Base-by-base conservation (phyloP, 2,113 vertebrate species). In the Atherinomorus stipes region DNA sequence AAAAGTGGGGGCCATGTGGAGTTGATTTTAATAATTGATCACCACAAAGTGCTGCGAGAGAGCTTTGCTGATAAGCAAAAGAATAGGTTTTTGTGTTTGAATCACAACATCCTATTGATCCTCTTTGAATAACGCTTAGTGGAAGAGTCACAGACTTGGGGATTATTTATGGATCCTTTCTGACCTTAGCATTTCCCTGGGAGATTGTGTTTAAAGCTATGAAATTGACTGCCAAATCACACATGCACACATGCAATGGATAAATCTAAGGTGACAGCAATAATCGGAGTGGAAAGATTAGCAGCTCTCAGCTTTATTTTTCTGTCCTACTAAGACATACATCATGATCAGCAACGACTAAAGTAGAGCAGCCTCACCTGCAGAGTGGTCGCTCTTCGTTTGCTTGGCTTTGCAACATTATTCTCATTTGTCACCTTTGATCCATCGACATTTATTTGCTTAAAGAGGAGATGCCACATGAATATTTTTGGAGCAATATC, bases 1-100 rank as follows among this genome's bases (percentile, higher is more conserved):
- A 93, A 88, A 91, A 80, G 80, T 76, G 47, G 74, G 71, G 52
- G 63, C 85, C 86, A 89, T 80, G 90, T 84, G 81, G 91, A 88
- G 89, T 91, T 90, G 91, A 94, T 94, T 94, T 93, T 89, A 93
- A 94, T 93, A 94, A 94, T 94, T 92, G 92, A 94, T 94, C 82
- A 86, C 58, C 52, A 63, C 81, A 85, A 92, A 91, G 89, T 91
- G 90, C 90, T 90, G 78, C 42, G 68, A 80, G 76, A 89, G 89
- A 91, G 88, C 75, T 80, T 83, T 85, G 89, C 86, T 88, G 93
- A 90, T 91, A 89, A 91, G 87, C 87, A 84, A 86, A 90, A 90
- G 77, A 91, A 92, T 85, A 70, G 85, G 71, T 85, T 90, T 82
- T 85, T 88, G 89, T 76, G 76, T 90, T 87, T 85, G 86, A 91